Base-by-base conservation (phyloP, 2,113 vertebrate genomes). In the Arenaria interpres region DNA sequence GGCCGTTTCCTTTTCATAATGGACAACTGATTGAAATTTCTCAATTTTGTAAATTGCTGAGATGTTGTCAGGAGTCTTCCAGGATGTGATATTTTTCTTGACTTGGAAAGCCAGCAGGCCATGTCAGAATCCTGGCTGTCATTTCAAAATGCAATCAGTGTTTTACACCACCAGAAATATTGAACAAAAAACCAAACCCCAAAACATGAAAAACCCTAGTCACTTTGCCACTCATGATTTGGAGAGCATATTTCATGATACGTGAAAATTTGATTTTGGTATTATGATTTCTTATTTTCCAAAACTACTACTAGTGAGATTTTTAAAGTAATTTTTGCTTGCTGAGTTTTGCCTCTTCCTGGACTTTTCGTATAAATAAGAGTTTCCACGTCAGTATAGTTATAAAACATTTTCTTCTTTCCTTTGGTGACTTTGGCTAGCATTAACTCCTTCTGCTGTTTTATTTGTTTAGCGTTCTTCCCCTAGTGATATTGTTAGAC, bases 111-210 rank as follows among this genome's bases (percentile, higher is more conserved):
- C 30, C 45, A 72, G 32, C n/a, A 43, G 28, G 21, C 71, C 24
- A 39, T 73, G 20, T 63, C 30, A 53, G 43, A 74, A 73, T 57
- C 32, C n/a, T 68, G 28, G 9, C 23, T 67, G 8, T 39, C 33
- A 19, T 41, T 95, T 80, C 79, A 66, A 79, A 84, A 32, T 54
- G n/a, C 3, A 46, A 18, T 56, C 15, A 46, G 45, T 37, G 5
- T 68, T 25, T 81, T 77, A 25, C 13, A 45, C 48, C 13, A 32
- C n/a, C 18, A 41, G 19, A 73, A 68, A 82, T 21, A 63, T 8
- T 51, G 20, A 63, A 24, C 27, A 56, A 56, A 63, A n/a, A 8
- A 1, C 1, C 3, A 30, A 6, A 2, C 2, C 4, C 13, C 10
- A 8, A 79, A 85, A 23, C 20, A 25, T 37, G 10, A 57, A 82